Conservation (phyloP, 2,888 invertebrate genomes). For the Penaeus monodon region DNA sequence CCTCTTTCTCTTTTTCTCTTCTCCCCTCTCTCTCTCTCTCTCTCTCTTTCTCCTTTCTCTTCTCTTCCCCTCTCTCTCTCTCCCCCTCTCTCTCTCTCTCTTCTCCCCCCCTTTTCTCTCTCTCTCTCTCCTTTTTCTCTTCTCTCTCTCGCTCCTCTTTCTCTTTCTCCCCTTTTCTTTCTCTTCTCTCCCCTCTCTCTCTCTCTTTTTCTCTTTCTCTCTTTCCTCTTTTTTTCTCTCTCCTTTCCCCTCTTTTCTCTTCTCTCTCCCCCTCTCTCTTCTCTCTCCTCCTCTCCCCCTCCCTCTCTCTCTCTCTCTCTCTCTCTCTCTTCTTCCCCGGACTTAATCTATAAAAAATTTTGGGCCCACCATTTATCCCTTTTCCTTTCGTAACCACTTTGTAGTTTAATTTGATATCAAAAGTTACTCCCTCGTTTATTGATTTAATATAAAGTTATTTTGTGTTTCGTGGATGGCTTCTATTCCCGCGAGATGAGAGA, state of each 20-base stretch:
- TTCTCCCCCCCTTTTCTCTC: neutral
- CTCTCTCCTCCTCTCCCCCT: neutral
- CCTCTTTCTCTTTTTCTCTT: neutral
- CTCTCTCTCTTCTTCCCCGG: too few species aligned
- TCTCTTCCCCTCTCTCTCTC: neutral
- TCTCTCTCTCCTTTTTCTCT: neutral
- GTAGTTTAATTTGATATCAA: too few species aligned
- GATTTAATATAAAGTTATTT: too few species aligned
- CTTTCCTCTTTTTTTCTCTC: neutral
- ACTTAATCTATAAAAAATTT: too few species aligned
- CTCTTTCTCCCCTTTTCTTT: neutral
- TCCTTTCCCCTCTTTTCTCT: neutral
- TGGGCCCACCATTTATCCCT: too few species aligned
- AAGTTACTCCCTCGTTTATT: too few species aligned
- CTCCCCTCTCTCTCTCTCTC: neutral
- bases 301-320: too few species aligned
- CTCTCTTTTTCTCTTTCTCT: too few species aligned
- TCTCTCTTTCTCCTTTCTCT: neutral
- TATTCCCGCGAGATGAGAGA: neutral
- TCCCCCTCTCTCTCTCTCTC: neutral
- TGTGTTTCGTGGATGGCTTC: too few species aligned
- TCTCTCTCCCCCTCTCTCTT: neutral
- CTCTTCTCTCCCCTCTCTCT: neutral
- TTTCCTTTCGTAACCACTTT: too few species aligned
- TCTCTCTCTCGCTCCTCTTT: neutral